Evolutionary conservation across 2,797 vertebrate species (phyloP), one percentile per base, ranked within the genome.

Genomic region (Characodon lateralis): DNA sequence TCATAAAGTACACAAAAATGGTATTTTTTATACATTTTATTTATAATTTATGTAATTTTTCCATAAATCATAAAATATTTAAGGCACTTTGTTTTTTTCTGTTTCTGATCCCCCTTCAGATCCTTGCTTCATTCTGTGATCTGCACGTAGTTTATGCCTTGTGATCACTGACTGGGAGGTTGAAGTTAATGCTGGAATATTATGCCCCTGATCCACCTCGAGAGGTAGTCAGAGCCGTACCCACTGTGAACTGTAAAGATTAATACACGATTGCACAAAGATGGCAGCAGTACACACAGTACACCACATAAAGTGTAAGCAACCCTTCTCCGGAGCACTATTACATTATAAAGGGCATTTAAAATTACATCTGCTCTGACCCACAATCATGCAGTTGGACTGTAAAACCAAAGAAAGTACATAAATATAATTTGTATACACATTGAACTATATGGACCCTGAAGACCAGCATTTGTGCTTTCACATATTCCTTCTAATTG

Each of bases 401-500:
- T 18, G 31, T 26, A 73, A 83, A 82, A 76, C 16, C 56, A 68
- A 31, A 73, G 13, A 58, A 26, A 10, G 70, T 3, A 48, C 71
- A 63, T n/a, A 76, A 66, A 46, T 26, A 70, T 31, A 65, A 41
- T 51, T 22, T 48, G 24, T 31, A 41, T 14, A 61, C 56, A n/a
- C 28, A 75, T 78, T 24, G 48, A 69, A 80, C 16, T 31, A 61
- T 16, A 5, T 12, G 28, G 56, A 80, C 79, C 79, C 77, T 71
- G 43, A n/a, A 71, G 74, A 88, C 76, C 58, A 61, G 46, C 53
- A 69, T 78, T 76, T 48, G 20, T 88, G 83, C 83, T 78, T 71
- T 72, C n/a, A 77, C 20, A 76, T 81, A 83, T 89, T 88, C 69
- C 74, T 72, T 55, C 65, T 89, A 87, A 90, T 90, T 85, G 83